Base-by-base conservation (phyloP, 2,888 invertebrate genomes). In the Fabriciana adippe region DNA sequence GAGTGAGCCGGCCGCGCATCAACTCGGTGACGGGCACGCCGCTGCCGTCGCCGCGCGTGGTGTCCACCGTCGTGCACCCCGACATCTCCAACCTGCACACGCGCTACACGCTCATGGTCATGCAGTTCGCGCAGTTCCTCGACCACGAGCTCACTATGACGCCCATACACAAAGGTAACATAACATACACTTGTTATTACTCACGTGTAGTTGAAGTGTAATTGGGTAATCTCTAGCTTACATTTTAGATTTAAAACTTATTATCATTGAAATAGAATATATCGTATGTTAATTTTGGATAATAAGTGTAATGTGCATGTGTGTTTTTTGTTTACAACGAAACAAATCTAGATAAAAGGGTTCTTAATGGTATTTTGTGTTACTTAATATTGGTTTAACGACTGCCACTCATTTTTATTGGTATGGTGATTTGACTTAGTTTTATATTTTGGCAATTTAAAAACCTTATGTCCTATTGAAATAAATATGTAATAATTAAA, bases 111-210 rank as follows among this genome's bases (percentile, higher is more conserved):
- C 90, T 98, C 18, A 97, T 98, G 96, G 94, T 97, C 53, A 99
- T 99, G 98, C 98, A 98, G 90, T 98, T 95, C 79, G 98, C 98
- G 0, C 98, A 99, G 86, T 96, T 99, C 79, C 85, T 99, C 21
- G 99, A 99, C 85, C 99, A 99, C 88, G 99, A 99, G 84, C 93
- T 99, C 62, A 98, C 98, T 0, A 95, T 98, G 94, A 98, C 98
- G 0, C 99, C 98, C 1, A 97, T 97, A 66, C 97, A 97, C 79
- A 97, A 97, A 93, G 97, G 95, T 94, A 75, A 73, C 3, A 14
- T 21, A 21, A 2, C 4, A 4, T 4, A 26, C 26, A 26, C 26
- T 26, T 3, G 3, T 26, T 26, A 26, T 26, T 26, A 26, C 26
- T 26, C 3, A 26, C 26, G 26, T 18, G 18, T 26, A 26, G 26